These are phyloP conservation scores for Malurus leucopterus DNA, from an alignment of 2,797 vertebrate species.

Conservation along the genomic window DNA sequence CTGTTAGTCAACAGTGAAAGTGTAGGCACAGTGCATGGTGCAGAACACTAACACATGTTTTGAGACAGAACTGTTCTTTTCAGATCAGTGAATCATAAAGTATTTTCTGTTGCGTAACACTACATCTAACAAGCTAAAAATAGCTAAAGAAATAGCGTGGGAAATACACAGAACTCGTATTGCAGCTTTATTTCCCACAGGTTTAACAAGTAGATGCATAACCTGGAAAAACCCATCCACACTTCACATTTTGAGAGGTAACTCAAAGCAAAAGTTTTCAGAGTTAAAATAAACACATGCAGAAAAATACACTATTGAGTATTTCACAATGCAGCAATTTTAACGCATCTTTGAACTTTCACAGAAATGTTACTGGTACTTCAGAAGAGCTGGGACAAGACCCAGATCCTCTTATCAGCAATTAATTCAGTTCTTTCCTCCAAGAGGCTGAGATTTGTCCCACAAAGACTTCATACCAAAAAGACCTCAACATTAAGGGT, in stretches of 20 bases:
- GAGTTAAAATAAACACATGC: neutral
- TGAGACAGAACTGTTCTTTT: slow-evolving; percentile 38
- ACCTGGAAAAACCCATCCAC: neutral
- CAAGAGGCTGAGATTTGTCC: neutral
- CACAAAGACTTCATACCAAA: neutral
- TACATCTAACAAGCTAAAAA: slow-evolving; percentile 28
- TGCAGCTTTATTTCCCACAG: neutral
- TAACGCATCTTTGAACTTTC: neutral
- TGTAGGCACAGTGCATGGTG: neutral
- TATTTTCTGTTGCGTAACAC: neutral
- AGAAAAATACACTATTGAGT: neutral
- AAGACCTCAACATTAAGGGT: neutral
- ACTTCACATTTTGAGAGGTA: neutral
- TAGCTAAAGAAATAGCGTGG: neutral
- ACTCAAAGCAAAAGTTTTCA: neutral
- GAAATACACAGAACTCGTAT: neutral
- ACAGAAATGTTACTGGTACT: neutral
- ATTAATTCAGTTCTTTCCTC: neutral
- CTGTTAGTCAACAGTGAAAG: neutral
- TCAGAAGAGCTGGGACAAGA: neutral
- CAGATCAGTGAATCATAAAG: slow-evolving; percentile 41
- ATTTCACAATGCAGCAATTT: neutral
- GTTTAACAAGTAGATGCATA: slow-evolving; percentile 2
- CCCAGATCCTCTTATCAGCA: neutral
- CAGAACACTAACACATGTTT: neutral